Conservation (phyloP, 2,888 invertebrate genomes). For the Habrosyne pyritoides region DNA sequence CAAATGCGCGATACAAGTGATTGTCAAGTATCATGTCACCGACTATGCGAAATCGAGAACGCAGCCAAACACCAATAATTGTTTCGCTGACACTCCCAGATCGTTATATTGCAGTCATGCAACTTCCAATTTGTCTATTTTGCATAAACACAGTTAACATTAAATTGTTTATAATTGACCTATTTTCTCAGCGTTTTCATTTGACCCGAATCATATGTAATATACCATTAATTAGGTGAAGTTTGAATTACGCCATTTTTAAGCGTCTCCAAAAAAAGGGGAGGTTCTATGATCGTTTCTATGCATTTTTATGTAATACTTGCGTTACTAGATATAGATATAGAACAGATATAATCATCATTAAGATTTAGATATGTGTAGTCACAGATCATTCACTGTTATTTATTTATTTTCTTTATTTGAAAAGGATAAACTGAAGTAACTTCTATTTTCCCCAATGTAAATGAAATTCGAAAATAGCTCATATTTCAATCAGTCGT, state of each 20-base stretch:
- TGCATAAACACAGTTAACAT: constrained; percentile 18
- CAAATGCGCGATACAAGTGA: constrained; percentile 8
- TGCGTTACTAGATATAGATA: too few species aligned
- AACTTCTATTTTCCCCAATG: too few species aligned
- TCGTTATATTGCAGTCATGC: constrained; percentile 27
- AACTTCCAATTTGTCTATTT: constrained; percentile 26
- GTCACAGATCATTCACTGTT: too few species aligned
- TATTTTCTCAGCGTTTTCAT: constrained; percentile 16
- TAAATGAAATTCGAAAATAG: too few species aligned
- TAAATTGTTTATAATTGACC: constrained; percentile 27
- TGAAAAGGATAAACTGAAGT: too few species aligned
- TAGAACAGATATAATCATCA: too few species aligned
- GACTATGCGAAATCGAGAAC: constrained; percentile 17
- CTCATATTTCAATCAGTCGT: too few species aligned
- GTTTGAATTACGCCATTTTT: constrained; percentile 5
- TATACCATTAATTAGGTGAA: constrained; percentile 7
- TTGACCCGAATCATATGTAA: constrained; percentile 13
- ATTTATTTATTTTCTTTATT: too few species aligned
- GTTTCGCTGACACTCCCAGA: constrained; percentile 25
- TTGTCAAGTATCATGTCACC: constrained; percentile 21
- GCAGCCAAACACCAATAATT: constrained; percentile 25
- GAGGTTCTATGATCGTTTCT: too few species aligned
- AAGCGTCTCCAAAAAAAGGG: too few species aligned
- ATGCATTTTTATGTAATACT: too few species aligned
- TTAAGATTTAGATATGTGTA: too few species aligned